Base-by-base conservation (phyloP, 2,888 invertebrate genomes). In the Penaeus monodon region DNA sequence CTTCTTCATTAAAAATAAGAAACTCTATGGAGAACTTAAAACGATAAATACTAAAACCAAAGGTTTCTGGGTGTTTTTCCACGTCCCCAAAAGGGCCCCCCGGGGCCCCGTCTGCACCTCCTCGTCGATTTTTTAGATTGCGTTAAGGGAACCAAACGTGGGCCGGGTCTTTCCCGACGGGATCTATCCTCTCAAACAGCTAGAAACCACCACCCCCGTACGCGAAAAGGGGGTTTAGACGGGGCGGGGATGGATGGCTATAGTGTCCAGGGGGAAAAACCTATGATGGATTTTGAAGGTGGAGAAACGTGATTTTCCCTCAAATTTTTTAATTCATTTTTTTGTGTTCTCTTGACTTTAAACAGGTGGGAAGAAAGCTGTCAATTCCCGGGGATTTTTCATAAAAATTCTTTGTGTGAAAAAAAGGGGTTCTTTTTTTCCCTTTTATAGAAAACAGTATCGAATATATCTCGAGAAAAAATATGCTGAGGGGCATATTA, bases 231-330 rank as follows among this genome's bases (percentile, higher is more conserved):
- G 88, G n/a, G n/a, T n/a, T 63, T 88, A 6, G 38, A 38, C 74
- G 86, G 86, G 68, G 68, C 14, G 81, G 24, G 88, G 88, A 33
- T 88, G 88, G 88, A 88, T 88, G 88, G 88, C 83, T 24, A 76
- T 88, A 22, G 63, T 88, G 7, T 38, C 44, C 49, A 77, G 76
- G 7, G 85, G 82, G 1, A 83, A 80, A 29, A 77, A n/a, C 38
- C 81, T 80, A 64, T 17, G 44, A 0, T 77, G 77, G 68, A 24
- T 12, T 86, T 86, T 63, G 84, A 82, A 7, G 8, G 80, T n/a
- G 49, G 83, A 0, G 76, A 74, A 2, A 86, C 86, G 80, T 86
- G 86, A 20, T n/a, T 77, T 49, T 3, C 7, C 2, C 57, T 4
- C 3, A 4, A 3, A 29, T 10, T 20, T 73, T 33, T 27, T 2